Evolutionary conservation across 2,888 invertebrate species (phyloP).

Genomic region (Amaurobius ferox): DNA sequence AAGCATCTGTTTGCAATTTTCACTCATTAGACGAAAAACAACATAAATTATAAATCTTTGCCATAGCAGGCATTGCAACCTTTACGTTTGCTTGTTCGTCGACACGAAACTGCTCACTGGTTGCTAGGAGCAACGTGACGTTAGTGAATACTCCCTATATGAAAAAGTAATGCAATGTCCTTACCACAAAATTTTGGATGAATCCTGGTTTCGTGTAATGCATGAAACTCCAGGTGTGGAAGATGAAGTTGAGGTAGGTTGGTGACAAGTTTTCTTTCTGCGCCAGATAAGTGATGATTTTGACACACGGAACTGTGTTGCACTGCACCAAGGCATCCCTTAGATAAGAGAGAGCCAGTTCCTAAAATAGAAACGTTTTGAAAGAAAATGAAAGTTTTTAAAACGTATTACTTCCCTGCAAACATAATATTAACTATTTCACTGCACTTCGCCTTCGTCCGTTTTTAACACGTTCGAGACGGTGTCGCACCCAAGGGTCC

Average conservation of each 20-base stretch:
- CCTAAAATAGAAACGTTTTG: constrained; percentile 34
- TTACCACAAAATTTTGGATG: constrained; percentile 39
- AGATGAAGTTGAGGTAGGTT: constrained; percentile 37
- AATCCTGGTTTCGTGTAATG: constrained; percentile 33
- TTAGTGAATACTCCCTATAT: neutral
- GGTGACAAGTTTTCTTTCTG: constrained; percentile 30
- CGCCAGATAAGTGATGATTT: constrained; percentile 34
- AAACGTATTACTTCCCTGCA: no score
- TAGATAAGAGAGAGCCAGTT: constrained; percentile 31
- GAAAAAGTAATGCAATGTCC: neutral
- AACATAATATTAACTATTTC: no score
- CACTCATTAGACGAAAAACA: no score
- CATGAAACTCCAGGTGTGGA: constrained; percentile 59
- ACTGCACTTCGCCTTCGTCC: no score
- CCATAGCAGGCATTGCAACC: no score
- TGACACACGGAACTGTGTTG: constrained; percentile 47
- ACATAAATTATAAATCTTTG: no score
- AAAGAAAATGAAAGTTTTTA: neutral
- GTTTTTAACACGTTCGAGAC: no score
- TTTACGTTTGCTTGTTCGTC: neutral
- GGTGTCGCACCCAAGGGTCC: no score
- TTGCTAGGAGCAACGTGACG: no score
- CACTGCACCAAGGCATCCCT: constrained; percentile 65
- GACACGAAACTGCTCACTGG: neutral
- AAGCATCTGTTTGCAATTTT: no score